Evolutionary conservation across 2,888 invertebrate species (phyloP).

Genomic region (Calliphora vomitoria): DNA sequence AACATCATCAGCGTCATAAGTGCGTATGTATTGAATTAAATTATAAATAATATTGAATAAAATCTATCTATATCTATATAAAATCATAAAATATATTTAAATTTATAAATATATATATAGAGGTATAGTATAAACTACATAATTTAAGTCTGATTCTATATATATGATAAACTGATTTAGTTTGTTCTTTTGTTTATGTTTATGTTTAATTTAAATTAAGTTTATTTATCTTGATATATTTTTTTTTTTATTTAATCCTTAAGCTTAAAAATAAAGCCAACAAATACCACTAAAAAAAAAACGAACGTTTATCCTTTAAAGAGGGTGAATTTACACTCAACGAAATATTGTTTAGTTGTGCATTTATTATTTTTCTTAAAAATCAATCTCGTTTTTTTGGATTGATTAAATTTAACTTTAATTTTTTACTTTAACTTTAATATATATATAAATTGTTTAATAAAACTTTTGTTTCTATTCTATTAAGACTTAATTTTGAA

Average conservation of each 20-base stretch:
- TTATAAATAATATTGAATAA: constrained; percentile 33
- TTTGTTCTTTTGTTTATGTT: background rate
- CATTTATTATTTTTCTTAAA: background rate
- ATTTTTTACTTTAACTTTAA: background rate
- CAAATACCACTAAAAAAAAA: background rate
- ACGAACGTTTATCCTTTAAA: background rate
- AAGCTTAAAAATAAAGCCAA: constrained; percentile 29
- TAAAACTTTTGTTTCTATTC: constrained; percentile 45
- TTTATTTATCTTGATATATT: background rate
- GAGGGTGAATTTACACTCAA: constrained; percentile 26
- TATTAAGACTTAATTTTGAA: constrained; percentile 67
- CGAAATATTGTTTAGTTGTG: background rate
- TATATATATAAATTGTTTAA: background rate
- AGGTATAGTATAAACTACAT: constrained; percentile 12
- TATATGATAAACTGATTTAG: constrained; percentile 73
- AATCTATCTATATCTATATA: constrained; percentile 6
- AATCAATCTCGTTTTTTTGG: background rate
- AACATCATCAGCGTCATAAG: constrained; percentile 32
- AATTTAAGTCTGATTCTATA: constrained; percentile 65
- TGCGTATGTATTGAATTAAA: constrained; percentile 71
- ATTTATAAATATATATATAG: background rate
- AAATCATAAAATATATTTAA: constrained; percentile 2
- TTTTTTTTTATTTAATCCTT: constrained; percentile 24
- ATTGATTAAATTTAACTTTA: constrained; percentile 5
- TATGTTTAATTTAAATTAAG: constrained; percentile 30